A percentile compares a stretch with the other conserved stretches of the same genome.
Evolutionary conservation across 2,113 vertebrate species (phyloP).

Genomic region (Trinectes maculatus): DNA sequence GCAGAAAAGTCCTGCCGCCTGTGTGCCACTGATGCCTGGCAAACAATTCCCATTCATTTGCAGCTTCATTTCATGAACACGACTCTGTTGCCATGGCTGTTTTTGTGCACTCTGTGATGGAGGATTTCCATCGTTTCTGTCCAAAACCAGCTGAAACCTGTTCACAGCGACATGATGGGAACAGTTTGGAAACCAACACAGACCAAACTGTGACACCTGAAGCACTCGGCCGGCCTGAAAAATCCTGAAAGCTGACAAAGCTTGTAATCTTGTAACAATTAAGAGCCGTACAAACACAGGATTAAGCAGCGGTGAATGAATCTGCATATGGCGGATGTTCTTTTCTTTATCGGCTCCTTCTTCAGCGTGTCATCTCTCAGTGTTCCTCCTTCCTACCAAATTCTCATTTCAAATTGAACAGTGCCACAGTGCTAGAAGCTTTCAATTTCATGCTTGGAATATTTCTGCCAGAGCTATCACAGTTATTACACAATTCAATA

Average conservation of each 20-base stretch:
- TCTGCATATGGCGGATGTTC: constrained; percentile 18
- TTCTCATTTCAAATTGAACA: constrained; percentile 60
- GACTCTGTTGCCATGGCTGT: constrained; percentile 45
- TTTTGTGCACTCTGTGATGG: background rate
- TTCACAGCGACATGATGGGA: background rate
- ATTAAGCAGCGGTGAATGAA: constrained; percentile 11
- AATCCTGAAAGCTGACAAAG: background rate
- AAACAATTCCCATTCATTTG: constrained; percentile 40
- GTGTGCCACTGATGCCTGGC: constrained; percentile 48
- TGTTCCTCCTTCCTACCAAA: constrained; percentile 39
- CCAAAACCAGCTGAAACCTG: constrained; percentile 23
- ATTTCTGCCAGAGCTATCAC: constrained; percentile 60
- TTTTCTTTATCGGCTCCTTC: constrained; percentile 41
- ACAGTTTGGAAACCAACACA: background rate
- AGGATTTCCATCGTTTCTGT: background rate
- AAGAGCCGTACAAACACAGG: background rate
- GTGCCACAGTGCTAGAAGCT: constrained; percentile 31
- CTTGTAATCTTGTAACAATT: background rate
- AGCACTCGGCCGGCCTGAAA: background rate
- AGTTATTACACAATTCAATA: constrained; percentile 67
- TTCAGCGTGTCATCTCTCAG: constrained; percentile 31
- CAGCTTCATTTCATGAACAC: constrained; percentile 41
- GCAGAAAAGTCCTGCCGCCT: constrained; percentile 32
- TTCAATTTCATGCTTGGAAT: constrained; percentile 72
- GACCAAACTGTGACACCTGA: background rate